These are phyloP conservation scores for Pterobdella sp. DNA, from an alignment of 2,888 invertebrate species.

Conservation along the genomic window DNA sequence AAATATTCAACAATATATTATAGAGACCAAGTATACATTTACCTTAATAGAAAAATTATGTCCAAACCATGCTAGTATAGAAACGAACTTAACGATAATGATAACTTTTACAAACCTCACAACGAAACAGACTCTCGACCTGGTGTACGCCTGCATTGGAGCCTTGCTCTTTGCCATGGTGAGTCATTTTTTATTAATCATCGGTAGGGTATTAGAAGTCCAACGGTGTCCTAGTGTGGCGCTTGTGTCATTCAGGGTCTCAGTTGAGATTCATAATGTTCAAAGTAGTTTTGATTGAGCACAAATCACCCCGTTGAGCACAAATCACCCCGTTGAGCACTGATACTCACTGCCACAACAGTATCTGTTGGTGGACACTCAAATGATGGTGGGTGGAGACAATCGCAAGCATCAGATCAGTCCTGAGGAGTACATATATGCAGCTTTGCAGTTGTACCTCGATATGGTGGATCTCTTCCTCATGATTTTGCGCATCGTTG, in stretches of 20 bases:
- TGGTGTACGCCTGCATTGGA: constrained; percentile 24
- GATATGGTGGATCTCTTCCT: constrained; percentile 61
- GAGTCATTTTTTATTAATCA: no score
- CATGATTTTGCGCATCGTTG: constrained; percentile 63
- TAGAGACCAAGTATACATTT: no score
- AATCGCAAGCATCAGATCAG: constrained; percentile 56
- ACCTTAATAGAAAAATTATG: no score
- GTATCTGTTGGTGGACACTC: constrained; percentile 62
- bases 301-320: constrained; percentile 2
- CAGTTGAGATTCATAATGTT: no score
- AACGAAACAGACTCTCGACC: constrained; percentile 24
- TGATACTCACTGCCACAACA: constrained; percentile 37
- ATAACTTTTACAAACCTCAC: no score
- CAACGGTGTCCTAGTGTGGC: no score
- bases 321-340: background rate
- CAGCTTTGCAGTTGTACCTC: constrained; percentile 60
- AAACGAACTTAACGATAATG: no score
- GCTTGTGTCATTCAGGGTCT: no score
- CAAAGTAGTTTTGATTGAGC: no score
- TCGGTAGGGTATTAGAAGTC: no score
- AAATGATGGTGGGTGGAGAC: constrained; percentile 61
- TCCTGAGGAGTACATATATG: constrained; percentile 62
- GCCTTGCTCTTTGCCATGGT: constrained; percentile 25
- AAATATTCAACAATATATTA: no score
- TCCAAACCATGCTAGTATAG: no score